These are phyloP conservation scores for Acleris cristana DNA, from an alignment of 2,888 invertebrate species.

Conservation along the genomic window DNA sequence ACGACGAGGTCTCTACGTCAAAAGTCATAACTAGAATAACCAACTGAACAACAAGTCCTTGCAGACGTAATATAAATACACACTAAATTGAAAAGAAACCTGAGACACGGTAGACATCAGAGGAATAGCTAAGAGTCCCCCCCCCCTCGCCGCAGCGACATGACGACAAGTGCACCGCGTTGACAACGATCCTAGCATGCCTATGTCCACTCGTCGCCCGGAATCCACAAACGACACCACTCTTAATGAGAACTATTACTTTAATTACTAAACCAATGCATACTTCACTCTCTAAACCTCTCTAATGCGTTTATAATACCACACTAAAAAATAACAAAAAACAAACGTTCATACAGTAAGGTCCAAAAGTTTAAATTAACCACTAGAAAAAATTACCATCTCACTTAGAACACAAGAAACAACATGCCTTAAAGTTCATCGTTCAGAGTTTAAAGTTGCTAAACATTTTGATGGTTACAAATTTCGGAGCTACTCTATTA, in stretches of 20 bases:
- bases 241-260: constrained; percentile 33
- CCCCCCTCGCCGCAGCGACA: neutral
- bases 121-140: no score
- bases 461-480: neutral
- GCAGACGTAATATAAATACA: no score
- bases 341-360: constrained; percentile 2
- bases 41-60: no score
- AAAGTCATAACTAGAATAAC: no score
- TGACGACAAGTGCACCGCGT: neutral
- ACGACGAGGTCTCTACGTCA: no score
- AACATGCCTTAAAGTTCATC: no score
- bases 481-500: constrained; percentile 36
- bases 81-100: no score
- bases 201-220: neutral
- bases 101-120: no score
- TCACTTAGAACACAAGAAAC: no score
- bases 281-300: constrained; percentile 18
- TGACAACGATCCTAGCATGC: neutral
- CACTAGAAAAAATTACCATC: no score
- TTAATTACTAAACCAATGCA: constrained; percentile 26
- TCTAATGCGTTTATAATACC: constrained; percentile 37
- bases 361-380: constrained; percentile 1
- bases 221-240: constrained; percentile 26
- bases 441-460: neutral
- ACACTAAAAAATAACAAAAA: constrained; percentile 8